Conservation (phyloP, 1,140 invertebrate genomes). For the Glomeris maerens region DNA sequence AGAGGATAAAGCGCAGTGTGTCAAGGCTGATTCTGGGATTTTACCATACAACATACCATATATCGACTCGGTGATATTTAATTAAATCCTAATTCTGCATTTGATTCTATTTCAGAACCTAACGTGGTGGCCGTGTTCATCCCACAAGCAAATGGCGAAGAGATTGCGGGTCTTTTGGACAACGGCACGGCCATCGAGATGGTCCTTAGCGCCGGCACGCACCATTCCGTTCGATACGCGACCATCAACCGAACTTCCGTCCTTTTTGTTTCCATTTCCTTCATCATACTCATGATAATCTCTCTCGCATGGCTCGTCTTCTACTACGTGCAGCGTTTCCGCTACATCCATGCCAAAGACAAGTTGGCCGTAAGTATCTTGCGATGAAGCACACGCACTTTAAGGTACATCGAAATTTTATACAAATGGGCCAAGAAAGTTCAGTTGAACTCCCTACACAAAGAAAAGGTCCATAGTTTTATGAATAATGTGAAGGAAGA, state of each 20-base stretch:
- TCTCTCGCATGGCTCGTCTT: slow-evolving; percentile 85
- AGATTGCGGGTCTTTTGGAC: slow-evolving; percentile 49
- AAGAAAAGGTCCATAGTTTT: too few relatives aligned
- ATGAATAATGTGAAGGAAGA: too few relatives aligned
- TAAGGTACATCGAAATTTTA: too few relatives aligned
- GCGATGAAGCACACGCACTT: too few relatives aligned
- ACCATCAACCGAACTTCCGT: slow-evolving; percentile 68
- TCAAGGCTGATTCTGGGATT: too few relatives aligned
- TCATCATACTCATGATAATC: slow-evolving; percentile 86
- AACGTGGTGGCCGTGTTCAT: slow-evolving; percentile 65
- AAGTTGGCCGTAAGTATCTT: slow-evolving; percentile 48
- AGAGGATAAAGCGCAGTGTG: too few relatives aligned
- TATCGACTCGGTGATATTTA: background rate
- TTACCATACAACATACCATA: too few relatives aligned
- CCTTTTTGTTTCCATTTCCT: slow-evolving; percentile 83
- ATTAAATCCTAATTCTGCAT: slow-evolving; percentile 1
- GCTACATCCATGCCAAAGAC: slow-evolving; percentile 82
- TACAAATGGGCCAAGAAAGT: too few relatives aligned
- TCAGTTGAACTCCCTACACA: too few relatives aligned
- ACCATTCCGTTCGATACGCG: slow-evolving; percentile 37
- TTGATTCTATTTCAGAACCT: slow-evolving; percentile 24
- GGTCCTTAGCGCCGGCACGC: slow-evolving; percentile 45
- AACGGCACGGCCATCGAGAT: slow-evolving; percentile 46
- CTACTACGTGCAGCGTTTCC: slow-evolving; percentile 83
- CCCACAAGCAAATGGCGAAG: slow-evolving; percentile 54